Conservation (phyloP, 2,888 invertebrate genomes). For the Anoplius nigerrimus region DNA sequence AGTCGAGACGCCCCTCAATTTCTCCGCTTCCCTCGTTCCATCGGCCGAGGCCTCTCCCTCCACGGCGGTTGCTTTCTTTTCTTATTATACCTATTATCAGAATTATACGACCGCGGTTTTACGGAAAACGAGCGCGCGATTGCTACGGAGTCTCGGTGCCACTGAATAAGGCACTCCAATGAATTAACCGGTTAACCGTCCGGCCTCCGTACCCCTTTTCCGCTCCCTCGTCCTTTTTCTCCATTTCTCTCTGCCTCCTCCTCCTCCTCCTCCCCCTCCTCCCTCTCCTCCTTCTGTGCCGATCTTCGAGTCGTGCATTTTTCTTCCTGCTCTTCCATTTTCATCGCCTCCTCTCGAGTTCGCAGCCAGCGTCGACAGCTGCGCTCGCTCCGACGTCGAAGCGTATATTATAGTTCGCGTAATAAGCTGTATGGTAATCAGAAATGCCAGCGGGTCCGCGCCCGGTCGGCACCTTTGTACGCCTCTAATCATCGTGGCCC, state of each 20-base stretch:
- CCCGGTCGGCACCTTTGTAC: conserved; percentile 57
- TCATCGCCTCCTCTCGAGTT: conserved; percentile 11
- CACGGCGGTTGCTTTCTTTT: conserved; percentile 18
- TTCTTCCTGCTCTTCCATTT: neutral
- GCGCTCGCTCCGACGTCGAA: conserved; percentile 14
- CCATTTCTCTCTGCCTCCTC: conserved; percentile 19
- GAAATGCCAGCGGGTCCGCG: conserved; percentile 46
- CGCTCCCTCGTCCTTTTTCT: conserved; percentile 12
- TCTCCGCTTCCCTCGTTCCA: neutral
- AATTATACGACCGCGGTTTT: conserved; percentile 29
- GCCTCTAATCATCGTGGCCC: neutral
- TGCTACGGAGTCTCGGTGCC: neutral
- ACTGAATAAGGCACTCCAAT: conserved; percentile 33
- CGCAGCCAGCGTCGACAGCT: conserved; percentile 31
- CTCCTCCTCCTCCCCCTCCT: neutral
- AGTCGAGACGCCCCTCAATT: neutral
- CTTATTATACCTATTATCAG: conserved; percentile 33
- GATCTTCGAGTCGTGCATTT: too few relatives aligned
- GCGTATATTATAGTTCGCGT: conserved; percentile 58
- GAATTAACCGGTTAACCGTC: conserved; percentile 53
- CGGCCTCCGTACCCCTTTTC: neutral
- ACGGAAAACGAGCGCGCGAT: conserved; percentile 17
- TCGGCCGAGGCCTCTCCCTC: neutral
- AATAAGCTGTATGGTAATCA: conserved; percentile 64
- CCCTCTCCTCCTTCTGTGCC: neutral